A percentile compares a stretch with the other conserved stretches of the same genome.
Conservation (phyloP, 2,888 invertebrate genomes). For the Oligia fasciuncula region DNA sequence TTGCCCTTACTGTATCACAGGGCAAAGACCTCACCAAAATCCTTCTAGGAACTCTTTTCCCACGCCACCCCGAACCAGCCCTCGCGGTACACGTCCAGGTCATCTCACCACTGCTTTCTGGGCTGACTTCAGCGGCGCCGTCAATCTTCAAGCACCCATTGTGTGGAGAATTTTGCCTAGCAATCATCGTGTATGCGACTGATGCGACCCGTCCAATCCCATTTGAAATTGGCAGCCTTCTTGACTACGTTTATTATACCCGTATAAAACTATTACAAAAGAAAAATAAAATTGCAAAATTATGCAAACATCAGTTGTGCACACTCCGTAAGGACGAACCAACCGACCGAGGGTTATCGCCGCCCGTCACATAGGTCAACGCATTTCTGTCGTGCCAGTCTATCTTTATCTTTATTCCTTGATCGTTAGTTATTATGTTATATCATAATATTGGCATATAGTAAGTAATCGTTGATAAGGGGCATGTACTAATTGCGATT, state of each 20-base stretch:
- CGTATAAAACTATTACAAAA: not conserved
- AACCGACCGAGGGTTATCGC: constrained; percentile 77
- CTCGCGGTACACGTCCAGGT: no score
- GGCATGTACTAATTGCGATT: constrained; percentile 3
- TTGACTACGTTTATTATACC: no score
- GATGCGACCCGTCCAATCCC: no score
- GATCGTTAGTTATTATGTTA: constrained; percentile 70
- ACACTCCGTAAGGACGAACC: constrained; percentile 66
- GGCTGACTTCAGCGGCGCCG: no score
- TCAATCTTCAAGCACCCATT: not conserved
- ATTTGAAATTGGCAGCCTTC: no score
- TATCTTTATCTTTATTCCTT: constrained; percentile 77
- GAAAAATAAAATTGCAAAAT: constrained; percentile 11
- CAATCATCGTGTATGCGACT: not conserved
- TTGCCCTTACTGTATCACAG: no score
- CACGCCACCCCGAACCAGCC: no score
- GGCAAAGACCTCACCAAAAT: no score
- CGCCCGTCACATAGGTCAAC: constrained; percentile 76
- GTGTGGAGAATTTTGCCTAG: not conserved
- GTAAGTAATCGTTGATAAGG: constrained; percentile 17
- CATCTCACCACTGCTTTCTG: no score
- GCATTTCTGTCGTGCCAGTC: constrained; percentile 73
- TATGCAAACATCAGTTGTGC: constrained; percentile 48
- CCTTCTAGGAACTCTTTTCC: no score
- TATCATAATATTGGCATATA: constrained; percentile 40